Conservation (phyloP, 2,888 invertebrate genomes). For the Idaea straminata region DNA sequence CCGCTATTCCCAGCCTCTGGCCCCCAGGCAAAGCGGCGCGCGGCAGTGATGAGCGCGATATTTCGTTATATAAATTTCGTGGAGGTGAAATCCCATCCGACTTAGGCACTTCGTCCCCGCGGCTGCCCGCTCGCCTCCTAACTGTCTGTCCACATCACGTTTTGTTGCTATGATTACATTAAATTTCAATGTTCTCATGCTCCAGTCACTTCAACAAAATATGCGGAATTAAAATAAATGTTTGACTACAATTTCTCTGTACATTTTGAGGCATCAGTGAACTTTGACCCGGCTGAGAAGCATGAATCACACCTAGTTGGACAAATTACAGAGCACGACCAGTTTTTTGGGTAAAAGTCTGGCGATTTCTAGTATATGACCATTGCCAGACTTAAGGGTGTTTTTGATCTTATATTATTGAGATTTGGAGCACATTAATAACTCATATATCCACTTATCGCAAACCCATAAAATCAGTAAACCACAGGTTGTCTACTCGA, state of each 20-base stretch:
- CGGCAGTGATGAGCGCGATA: conserved; percentile 62
- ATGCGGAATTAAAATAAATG: conserved; percentile 29
- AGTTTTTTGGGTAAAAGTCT: conserved; percentile 4
- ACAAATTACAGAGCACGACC: conserved; percentile 26
- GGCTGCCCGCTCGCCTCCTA: conserved; percentile 42
- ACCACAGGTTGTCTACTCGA: conserved; percentile 53
- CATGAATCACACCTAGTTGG: conserved; percentile 22
- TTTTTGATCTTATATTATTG: neutral
- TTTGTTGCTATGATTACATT: conserved; percentile 52
- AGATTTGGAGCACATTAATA: neutral
- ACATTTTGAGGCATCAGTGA: conserved; percentile 28
- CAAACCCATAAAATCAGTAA: conserved; percentile 52
- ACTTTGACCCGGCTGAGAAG: conserved; percentile 25
- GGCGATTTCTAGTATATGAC: neutral
- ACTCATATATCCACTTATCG: conserved; percentile 15
- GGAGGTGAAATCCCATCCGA: conserved; percentile 43
- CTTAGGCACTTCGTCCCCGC: conserved; percentile 48
- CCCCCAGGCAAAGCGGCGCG: conserved; percentile 43
- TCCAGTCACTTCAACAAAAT: conserved; percentile 31
- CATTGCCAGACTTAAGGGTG: neutral
- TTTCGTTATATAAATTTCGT: conserved; percentile 61
- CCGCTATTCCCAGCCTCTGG: conserved; percentile 57
- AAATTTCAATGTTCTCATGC: conserved; percentile 54
- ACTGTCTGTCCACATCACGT: conserved; percentile 58
- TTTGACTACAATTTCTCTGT: conserved; percentile 29